phyloP scores from a whole-genome alignment of 2,888 invertebrate genomes.

The Malachius bipustulatus region DNA sequence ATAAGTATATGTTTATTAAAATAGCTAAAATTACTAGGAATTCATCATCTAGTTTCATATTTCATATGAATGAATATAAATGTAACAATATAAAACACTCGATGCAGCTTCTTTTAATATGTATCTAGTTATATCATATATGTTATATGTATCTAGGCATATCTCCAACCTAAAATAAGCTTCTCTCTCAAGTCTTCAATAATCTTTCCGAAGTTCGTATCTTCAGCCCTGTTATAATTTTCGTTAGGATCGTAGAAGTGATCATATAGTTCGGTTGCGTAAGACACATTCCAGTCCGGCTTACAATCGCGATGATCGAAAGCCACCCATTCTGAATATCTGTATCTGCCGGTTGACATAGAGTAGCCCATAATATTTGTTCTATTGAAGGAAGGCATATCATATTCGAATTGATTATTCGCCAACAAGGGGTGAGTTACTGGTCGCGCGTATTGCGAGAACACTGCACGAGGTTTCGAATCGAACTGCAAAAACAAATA shows the following conservation, averaged over 20 bases:
- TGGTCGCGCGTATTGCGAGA: constrained; percentile 81
- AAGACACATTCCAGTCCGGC: constrained; percentile 54
- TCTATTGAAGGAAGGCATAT: constrained; percentile 60
- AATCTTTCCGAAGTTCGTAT: constrained; percentile 29
- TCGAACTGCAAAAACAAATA: too few relatives aligned
- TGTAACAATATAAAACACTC: too few relatives aligned
- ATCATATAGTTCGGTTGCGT: constrained; percentile 70
- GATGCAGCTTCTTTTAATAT: too few relatives aligned
- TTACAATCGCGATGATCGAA: constrained; percentile 51
- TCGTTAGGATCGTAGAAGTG: constrained; percentile 58
- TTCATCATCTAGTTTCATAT: too few relatives aligned
- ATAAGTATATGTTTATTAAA: too few relatives aligned
- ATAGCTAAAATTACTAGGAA: too few relatives aligned
- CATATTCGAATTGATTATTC: too few relatives aligned
- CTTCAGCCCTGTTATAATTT: constrained; percentile 51
- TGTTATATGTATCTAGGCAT: too few relatives aligned
- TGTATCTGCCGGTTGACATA: constrained; percentile 45
- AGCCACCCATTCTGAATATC: constrained; percentile 74
- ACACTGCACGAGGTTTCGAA: constrained; percentile 41
- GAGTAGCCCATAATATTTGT: constrained; percentile 85
- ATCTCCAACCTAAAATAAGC: too few relatives aligned
- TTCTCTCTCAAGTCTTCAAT: constrained; percentile 28
- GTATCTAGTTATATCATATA: too few relatives aligned
- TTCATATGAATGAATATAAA: too few relatives aligned
- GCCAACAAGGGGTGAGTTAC: constrained; percentile 52